Base-by-base conservation (phyloP, 2,888 invertebrate genomes). In the Sepiola atlantica region DNA sequence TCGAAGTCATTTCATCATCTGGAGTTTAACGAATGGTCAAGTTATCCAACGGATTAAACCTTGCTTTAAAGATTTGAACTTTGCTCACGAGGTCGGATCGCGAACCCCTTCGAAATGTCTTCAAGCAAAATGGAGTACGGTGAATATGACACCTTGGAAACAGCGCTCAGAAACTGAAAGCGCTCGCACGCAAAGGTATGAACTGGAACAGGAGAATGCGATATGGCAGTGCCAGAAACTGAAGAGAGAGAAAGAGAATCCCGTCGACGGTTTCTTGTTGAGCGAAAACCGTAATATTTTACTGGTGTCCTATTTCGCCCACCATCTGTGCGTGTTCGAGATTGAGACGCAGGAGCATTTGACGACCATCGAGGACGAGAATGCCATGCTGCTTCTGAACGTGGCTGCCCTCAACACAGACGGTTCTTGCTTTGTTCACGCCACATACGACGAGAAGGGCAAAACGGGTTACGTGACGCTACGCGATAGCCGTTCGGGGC, bases 261-360 rank as follows among this genome's bases (percentile, higher is more conserved):
- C 95, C 35, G 96, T 97, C 20, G 97, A 97, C 92, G 96, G 96
- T 95, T 97, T 96, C 94, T 95, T 97, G 14, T 95, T 97, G 16
- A 97, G 97, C 94, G 96, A 96, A 32, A 96, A 97, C 95, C 95
- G 96, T 91, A 96, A 96, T 54, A 96, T 96, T 12, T 95, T 97
- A 45, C 96, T 97, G 18, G 97, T 97, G 3, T 97, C 97, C 0
- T 97, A 96, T 95, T 97, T 96, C 95, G 97, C 97, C 14, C 97
- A 97, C 95, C 97, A 97, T 95, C 94, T 97, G 94, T 97, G 96
- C 94, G 97, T 97, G 28, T 97, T 97, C 94, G 97, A 97, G 94
- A 95, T 97, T 32, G 95, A 94, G n/a, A 95, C 95, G 4, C 96
- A 96, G 94, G 95, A 95, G 24, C 97, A 97, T 94, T 95, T 96